phyloP scores from a whole-genome alignment of 2,888 invertebrate genomes.

The Ichneumoninae sp. region DNA sequence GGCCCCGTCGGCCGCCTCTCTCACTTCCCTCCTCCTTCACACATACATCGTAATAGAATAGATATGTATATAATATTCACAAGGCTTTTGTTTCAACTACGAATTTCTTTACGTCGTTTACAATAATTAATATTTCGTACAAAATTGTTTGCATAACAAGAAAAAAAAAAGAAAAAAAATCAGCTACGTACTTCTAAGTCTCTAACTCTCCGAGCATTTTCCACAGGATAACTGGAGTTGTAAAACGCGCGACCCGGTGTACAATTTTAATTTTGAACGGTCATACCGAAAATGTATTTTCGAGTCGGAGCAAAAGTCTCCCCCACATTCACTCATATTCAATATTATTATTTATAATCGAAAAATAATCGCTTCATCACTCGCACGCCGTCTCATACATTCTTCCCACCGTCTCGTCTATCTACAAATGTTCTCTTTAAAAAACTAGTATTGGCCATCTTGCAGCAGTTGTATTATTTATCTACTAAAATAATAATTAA shows the following conservation, averaged over 20 bases:
- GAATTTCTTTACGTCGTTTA: slow-evolving; percentile 55
- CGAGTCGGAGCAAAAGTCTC: slow-evolving; percentile 44
- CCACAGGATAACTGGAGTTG: slow-evolving; percentile 55
- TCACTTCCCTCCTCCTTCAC: slow-evolving; percentile 57
- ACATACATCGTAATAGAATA: slow-evolving; percentile 72
- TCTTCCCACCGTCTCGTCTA: slow-evolving; percentile 74
- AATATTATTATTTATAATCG: slow-evolving; percentile 51
- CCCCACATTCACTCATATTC: slow-evolving; percentile 24
- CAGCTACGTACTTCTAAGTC: slow-evolving; percentile 76
- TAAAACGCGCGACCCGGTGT: slow-evolving; percentile 49
- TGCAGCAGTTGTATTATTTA: slow-evolving; percentile 57
- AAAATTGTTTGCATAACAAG: slow-evolving; percentile 82
- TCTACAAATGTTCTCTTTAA: slow-evolving; percentile 77
- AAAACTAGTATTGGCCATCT: slow-evolving; percentile 80
- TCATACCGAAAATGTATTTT: slow-evolving; percentile 58
- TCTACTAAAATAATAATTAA: slow-evolving; percentile 42
- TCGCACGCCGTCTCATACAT: slow-evolving; percentile 22
- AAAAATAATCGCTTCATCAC: slow-evolving; percentile 15
- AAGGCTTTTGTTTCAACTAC: slow-evolving; percentile 69
- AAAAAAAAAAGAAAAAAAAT: slow-evolving; percentile 68
- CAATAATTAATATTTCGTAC: slow-evolving; percentile 80
- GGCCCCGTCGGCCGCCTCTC: slow-evolving; percentile 29
- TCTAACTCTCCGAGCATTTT: slow-evolving; percentile 70
- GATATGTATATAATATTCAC: slow-evolving; percentile 83
- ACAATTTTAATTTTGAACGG: slow-evolving; percentile 46